Conservation (phyloP, 2,797 vertebrate species). For the Enteromius mattozi region DNA sequence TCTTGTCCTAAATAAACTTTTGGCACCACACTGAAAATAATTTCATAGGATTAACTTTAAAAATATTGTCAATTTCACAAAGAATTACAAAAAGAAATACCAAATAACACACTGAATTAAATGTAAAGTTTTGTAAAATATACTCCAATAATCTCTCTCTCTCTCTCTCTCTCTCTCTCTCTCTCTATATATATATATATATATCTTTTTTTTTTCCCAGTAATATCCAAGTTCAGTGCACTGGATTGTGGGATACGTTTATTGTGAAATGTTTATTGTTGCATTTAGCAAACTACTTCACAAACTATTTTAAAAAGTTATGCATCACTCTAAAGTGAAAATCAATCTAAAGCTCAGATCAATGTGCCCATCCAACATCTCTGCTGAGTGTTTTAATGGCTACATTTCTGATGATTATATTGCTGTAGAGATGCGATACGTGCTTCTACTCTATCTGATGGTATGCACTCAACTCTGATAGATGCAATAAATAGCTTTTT, state of each 20-base stretch:
- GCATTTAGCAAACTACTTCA: neutral
- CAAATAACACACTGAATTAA: neutral
- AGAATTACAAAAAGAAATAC: neutral
- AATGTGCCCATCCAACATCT: neutral
- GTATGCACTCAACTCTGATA: slow-evolving; percentile 7
- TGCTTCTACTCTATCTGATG: slow-evolving; percentile 14
- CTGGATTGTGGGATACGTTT: neutral
- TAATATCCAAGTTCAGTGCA: neutral
- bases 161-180: too few species aligned
- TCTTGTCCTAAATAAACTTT: neutral
- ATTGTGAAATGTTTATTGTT: neutral
- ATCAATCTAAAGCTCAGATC: slow-evolving; percentile 7
- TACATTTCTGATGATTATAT: slow-evolving; percentile 9
- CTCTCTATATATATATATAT: too few species aligned
- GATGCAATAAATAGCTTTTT: slow-evolving; percentile 13
- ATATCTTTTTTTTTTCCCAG: too few species aligned
- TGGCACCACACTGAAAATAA: neutral
- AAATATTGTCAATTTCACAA: neutral
- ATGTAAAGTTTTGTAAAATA: neutral
- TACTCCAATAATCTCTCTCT: neutral
- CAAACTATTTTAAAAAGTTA: neutral
- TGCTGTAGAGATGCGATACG: slow-evolving; percentile 19
- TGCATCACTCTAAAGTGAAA: neutral
- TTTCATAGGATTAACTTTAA: neutral
- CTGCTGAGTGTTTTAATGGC: slow-evolving; percentile 32